Base-by-base conservation (phyloP, 2,797 vertebrate genomes). In the Poeciliopsis paucimaculata region DNA sequence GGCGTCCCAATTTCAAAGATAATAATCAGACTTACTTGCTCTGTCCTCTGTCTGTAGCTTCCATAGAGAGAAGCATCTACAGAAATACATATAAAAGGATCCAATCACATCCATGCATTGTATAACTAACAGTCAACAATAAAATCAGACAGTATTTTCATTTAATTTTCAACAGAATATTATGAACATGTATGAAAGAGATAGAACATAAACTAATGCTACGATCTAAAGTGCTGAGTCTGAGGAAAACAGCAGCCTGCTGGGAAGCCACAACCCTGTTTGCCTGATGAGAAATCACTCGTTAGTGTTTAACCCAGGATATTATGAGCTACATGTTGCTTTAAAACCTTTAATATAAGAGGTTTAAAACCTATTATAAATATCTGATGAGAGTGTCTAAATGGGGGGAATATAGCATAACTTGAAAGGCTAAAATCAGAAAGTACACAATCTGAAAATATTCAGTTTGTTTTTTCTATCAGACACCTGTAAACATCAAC, bases 31-130 rank as follows among this genome's bases (percentile, higher is more conserved):
- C 93, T 94, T 89, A 98, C 97, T 92, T 85, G 91, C 72, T 88
- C 75, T 87, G 92, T 81, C 91, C 93, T 96, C 76, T 95, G 87
- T 93, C 93, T 95, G 92, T 95, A 96, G 87, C 95, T 97, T 87
- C 96, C 90, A 3, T 93, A 85, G 75, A 96, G 93, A 82, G 94
- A 95, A 72, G 91, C 77, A 93, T 97, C 98, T 99, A 57, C 46
- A 66, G 9, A 78, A 77, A 43, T 16, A 82, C 39, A 41, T 9
- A 41, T 41, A 41, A 9, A 41, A 41, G 7, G 39, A 39, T 39
- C 6, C 39, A 39, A 8, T 39, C 39, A 8, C 39, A 1, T 39
- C 1, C 39, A 39, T 39, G 39, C 7, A 39, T 39, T 39, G 39
- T 8, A 39, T 39, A 8, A 8, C 39, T 8, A 68, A 41, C 64